Evolutionary conservation across 2,113 vertebrate genomes (phyloP), one percentile per base, ranked within the genome.

Genomic region (Psilopsiagon aymara): DNA sequence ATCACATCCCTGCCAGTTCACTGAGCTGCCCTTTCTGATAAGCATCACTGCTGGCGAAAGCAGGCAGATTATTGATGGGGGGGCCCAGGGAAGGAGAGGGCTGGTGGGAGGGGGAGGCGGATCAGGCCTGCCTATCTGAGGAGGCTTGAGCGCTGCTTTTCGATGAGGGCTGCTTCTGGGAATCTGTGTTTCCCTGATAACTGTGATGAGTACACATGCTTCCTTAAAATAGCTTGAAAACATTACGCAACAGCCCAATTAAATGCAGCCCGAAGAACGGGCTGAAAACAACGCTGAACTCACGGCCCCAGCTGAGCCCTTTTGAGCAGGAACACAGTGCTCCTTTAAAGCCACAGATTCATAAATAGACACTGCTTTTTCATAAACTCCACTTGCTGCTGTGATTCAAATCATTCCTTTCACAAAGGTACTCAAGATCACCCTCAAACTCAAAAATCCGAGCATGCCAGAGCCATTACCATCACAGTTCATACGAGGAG

Each of bases 11-110:
- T 96, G 94, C 91, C 97, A 97, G 94, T 94, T 95, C 93, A 95
- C 88, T 96, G 97, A 97, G 92, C 94, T 94, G 93, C 93, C 90
- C 86, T 76, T 79, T 87, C 87, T 13, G 13, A 95, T 97, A 39
- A 97, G 37, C 69, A 2, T 96, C 96, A 95, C 84, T 10, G 82
- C 70, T 5, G 11, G 85, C 24, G 1, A 92, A 91, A 90, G 76
- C 88, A 67, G 52, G 71, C 90, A 33, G 81, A 86, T 94, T 94
- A 92, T 90, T 83, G 90, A 86, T 28, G 59, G 74, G 75, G 64
- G 35, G 46, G 35, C 33, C 17, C 2, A 10, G n/a, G 7, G 41
- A 64, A 43, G 66, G 49, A 63, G 37, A 75, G 52, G 16, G 28
- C 46, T 0, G 2, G 33, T 3, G n/a, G 81, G n/a, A 55, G 29